Percentiles rank a stretch among this genome's conserved stretches.
Evolutionary conservation across 2,113 vertebrate genomes (phyloP).

Genomic region (Brachyhypopomus occidentalis): DNA sequence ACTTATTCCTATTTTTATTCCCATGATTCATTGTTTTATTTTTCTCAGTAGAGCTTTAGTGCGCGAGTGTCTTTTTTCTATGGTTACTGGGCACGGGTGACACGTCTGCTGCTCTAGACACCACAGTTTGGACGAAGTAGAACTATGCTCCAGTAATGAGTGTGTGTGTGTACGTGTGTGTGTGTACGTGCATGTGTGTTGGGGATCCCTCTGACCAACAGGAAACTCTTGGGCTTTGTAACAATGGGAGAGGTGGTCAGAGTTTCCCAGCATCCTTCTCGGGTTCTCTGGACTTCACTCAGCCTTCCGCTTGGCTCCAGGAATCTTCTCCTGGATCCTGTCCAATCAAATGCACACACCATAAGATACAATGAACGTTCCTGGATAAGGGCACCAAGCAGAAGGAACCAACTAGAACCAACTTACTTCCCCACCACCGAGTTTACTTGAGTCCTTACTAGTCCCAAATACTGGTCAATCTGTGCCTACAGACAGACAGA

Average conservation of each 20-base stretch:
- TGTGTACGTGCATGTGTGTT: constrained; percentile 15
- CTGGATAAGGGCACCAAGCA: constrained; percentile 3
- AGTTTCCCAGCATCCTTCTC: constrained; percentile 1
- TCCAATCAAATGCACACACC: constrained; percentile 13
- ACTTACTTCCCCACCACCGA: constrained; percentile 96
- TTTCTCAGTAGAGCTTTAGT: constrained; percentile 50
- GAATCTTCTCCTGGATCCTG: constrained; percentile 99
- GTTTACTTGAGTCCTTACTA: constrained; percentile 97
- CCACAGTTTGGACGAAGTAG: constrained; percentile 58
- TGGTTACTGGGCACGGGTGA: constrained; percentile 45
- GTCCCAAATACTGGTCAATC: constrained; percentile 96
- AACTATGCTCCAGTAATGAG: constrained; percentile 54
- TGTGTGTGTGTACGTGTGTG: constrained; percentile 60
- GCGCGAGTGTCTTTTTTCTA: constrained; percentile 47
- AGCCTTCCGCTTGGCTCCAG: constrained; percentile 95
- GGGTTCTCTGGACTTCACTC: constrained; percentile 75
- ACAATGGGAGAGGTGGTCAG: constrained; percentile 16
- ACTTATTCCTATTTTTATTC: constrained; percentile 79
- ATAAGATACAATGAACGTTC: background rate
- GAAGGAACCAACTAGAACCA: constrained; percentile 48
- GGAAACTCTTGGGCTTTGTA: constrained; percentile 23
- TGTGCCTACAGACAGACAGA: constrained; percentile 81
- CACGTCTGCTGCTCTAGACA: constrained; percentile 51
- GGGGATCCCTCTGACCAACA: constrained; percentile 52
- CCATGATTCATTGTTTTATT: constrained; percentile 66